phyloP scores from a whole-genome alignment of 2,888 invertebrate species.

The Drosophila pseudotakahashii region DNA sequence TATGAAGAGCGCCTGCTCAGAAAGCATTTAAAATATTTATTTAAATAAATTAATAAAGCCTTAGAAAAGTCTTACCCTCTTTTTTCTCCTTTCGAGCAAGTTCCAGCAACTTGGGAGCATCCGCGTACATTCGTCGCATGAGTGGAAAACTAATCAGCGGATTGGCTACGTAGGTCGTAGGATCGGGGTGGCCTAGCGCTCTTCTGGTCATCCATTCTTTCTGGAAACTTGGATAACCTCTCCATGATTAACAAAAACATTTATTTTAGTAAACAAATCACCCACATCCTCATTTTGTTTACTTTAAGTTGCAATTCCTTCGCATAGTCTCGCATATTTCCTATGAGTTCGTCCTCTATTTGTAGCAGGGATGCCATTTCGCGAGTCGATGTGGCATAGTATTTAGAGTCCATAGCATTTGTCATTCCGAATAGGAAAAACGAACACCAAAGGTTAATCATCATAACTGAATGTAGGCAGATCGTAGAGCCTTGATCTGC shows the following conservation, averaged over 20 bases:
- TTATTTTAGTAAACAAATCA: background rate
- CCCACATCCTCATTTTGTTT: slow-evolving; percentile 54
- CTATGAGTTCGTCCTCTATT: slow-evolving; percentile 58
- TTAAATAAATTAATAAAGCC: no score
- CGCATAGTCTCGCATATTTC: slow-evolving; percentile 56
- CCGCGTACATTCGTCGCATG: slow-evolving; percentile 72
- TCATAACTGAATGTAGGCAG: background rate
- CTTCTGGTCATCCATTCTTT: slow-evolving; percentile 45
- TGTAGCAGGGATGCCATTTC: slow-evolving; percentile 55
- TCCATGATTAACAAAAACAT: background rate
- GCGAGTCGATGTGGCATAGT: slow-evolving; percentile 31
- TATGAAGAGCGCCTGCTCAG: slow-evolving; percentile 24
- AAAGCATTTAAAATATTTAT: background rate
- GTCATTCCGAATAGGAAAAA: slow-evolving; percentile 1
- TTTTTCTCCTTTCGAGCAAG: slow-evolving; percentile 44
- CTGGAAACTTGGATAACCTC: slow-evolving; percentile 47
- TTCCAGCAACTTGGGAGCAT: slow-evolving; percentile 62
- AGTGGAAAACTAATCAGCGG: slow-evolving; percentile 68
- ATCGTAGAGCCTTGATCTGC: background rate
- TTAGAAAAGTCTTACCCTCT: background rate
- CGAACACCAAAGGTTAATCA: background rate
- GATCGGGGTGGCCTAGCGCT: slow-evolving; percentile 40
- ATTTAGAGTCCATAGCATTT: background rate
- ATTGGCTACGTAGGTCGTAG: slow-evolving; percentile 67
- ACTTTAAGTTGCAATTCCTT: slow-evolving; percentile 58